Evolutionary conservation across 2,113 vertebrate genomes (phyloP).

Genomic region (Paramisgurnus dabryanus): DNA sequence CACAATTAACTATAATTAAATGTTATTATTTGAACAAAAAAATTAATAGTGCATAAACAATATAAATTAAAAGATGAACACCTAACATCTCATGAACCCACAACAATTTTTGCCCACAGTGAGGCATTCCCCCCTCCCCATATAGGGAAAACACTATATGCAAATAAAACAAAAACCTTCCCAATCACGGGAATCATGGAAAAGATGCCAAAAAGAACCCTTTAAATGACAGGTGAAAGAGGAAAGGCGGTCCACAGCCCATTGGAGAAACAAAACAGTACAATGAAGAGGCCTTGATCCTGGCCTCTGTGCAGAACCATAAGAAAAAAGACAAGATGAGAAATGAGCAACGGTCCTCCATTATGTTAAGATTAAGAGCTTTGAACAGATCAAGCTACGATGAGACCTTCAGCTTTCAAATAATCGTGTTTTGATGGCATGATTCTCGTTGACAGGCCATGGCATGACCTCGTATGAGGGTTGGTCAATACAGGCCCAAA

Average conservation of each 20-base stretch:
- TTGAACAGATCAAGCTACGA: conserved; percentile 7
- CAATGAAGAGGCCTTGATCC: conserved; percentile 25
- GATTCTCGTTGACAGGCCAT: not conserved
- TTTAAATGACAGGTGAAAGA: conserved; percentile 17
- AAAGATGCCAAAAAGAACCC: conserved; percentile 15
- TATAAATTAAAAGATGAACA: not conserved
- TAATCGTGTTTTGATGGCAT: not conserved
- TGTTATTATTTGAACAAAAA: not conserved
- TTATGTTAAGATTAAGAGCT: not conserved
- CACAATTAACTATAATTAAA: no score
- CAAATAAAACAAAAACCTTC: conserved; percentile 24
- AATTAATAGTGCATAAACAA: not conserved
- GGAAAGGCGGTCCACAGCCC: not conserved
- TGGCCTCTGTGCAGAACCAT: not conserved
- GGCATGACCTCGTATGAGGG: not conserved
- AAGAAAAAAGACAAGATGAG: conserved; percentile 11
- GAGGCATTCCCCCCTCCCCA: not conserved
- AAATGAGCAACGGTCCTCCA: not conserved
- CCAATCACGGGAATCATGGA: conserved; percentile 8
- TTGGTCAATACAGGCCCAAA: not conserved
- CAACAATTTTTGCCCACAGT: conserved; percentile 20
- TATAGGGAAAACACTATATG: not conserved
- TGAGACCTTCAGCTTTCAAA: not conserved
- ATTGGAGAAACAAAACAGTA: conserved; percentile 1
- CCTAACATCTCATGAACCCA: not conserved